Evolutionary conservation across 2,113 vertebrate species (phyloP).

Genomic region (Sinocyclocheilus grahami): DNA sequence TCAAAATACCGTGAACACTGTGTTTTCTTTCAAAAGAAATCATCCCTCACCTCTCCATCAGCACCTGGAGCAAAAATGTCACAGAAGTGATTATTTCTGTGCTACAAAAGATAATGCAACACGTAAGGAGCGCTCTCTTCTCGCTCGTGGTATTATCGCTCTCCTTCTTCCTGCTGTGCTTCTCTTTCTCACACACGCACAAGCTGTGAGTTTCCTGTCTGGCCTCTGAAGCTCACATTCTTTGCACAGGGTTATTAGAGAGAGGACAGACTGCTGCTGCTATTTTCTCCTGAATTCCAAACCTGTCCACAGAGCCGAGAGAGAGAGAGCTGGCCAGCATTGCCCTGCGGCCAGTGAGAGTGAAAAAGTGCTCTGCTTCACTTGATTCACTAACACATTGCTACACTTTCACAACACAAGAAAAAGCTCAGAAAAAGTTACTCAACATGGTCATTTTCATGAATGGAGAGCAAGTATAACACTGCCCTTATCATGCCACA

Average conservation of each 20-base stretch:
- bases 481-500: too few species aligned
- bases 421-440: too few species aligned
- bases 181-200: conserved; percentile 7
- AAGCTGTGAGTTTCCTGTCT: conserved; percentile 57
- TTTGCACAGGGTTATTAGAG: conserved; percentile 53
- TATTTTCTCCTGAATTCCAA: conserved; percentile 72
- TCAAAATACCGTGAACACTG: conserved; percentile 14
- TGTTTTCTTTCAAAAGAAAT: conserved; percentile 34
- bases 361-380: conserved; percentile 36
- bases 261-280: conserved; percentile 56
- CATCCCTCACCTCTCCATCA: conserved; percentile 8
- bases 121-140: conserved; percentile 23
- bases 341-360: conserved; percentile 1
- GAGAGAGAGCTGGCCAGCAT: conserved; percentile 20
- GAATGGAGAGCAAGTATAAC: too few species aligned
- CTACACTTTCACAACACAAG: not conserved
- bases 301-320: conserved; percentile 52
- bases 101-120: not conserved
- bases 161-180: conserved; percentile 4
- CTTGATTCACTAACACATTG: not conserved
- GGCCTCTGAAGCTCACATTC: conserved; percentile 60
- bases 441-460: too few species aligned
- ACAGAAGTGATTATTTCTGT: conserved; percentile 23
- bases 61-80: conserved; percentile 41
- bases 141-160: conserved; percentile 15